Evolutionary conservation across 2,888 invertebrate species (phyloP).

Genomic region (Octonoba sinensis): DNA sequence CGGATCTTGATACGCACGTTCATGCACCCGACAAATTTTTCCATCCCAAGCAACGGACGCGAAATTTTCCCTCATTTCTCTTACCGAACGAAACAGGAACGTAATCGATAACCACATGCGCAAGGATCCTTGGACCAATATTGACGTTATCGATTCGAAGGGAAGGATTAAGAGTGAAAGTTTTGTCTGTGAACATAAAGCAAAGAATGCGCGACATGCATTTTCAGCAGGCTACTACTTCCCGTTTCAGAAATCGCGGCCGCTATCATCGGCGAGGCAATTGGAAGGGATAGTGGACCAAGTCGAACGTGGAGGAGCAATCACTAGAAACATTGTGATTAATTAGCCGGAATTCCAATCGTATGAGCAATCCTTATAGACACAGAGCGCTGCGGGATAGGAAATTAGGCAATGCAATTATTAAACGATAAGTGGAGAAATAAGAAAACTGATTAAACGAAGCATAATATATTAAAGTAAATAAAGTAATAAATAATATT

Average conservation of each 20-base stretch:
- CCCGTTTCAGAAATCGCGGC: not conserved
- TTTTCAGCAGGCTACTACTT: slow-evolving; percentile 33
- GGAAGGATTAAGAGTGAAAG: slow-evolving; percentile 55
- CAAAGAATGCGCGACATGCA: slow-evolving; percentile 44
- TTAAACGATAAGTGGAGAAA: no score
- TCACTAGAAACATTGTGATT: no score
- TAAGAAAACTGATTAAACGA: no score
- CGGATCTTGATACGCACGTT: not conserved
- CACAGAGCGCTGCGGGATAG: no score
- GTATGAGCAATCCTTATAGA: no score
- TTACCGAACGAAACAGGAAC: slow-evolving; percentile 42
- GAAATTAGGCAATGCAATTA: no score
- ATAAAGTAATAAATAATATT: no score
- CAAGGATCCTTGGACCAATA: slow-evolving; percentile 59
- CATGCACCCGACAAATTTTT: slow-evolving; percentile 12
- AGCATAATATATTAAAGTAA: no score
- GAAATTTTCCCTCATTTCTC: slow-evolving; percentile 47
- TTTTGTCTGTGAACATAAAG: slow-evolving; percentile 61
- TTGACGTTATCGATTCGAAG: slow-evolving; percentile 61
- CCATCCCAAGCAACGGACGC: not conserved
- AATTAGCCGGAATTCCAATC: no score
- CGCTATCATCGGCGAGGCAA: no score
- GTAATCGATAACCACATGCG: slow-evolving; percentile 63
- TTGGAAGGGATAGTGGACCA: no score
- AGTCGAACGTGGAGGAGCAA: no score